Evolutionary conservation across 1,140 invertebrate species (phyloP).

Genomic region (Drosophila melanica): DNA sequence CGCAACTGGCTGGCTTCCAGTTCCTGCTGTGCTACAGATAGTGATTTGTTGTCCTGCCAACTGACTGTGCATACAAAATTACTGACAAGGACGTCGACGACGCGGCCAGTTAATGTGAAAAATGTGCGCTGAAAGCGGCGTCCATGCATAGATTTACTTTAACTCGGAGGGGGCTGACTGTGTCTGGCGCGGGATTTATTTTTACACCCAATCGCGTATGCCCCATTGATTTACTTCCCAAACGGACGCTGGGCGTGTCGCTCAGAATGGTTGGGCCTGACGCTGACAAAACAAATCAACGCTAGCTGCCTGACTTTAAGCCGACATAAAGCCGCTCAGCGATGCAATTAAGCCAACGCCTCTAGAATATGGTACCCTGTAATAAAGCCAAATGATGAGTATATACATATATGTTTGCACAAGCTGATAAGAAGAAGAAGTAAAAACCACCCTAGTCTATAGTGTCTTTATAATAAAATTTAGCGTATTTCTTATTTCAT

Average conservation of each 20-base stretch:
- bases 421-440: too few relatives aligned
- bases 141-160: constrained; percentile 73
- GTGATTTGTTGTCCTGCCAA: constrained; percentile 77
- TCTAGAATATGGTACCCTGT: constrained; percentile 23
- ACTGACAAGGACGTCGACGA: constrained; percentile 56
- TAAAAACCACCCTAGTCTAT: not conserved
- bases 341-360: constrained; percentile 74
- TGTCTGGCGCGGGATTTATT: constrained; percentile 45
- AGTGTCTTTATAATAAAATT: too few relatives aligned
- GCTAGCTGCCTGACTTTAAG: constrained; percentile 61
- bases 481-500: not conserved
- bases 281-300: constrained; percentile 64
- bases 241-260: constrained; percentile 17
- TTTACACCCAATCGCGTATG: constrained; percentile 49
- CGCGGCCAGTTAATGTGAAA: constrained; percentile 74
- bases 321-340: constrained; percentile 71
- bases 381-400: not conserved
- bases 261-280: not conserved
- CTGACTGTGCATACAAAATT: constrained; percentile 80
- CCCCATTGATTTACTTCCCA: constrained; percentile 67
- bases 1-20: not conserved
- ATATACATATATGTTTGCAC: not conserved
- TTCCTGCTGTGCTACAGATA: constrained; percentile 40
- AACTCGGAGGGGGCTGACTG: not conserved
- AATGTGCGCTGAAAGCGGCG: constrained; percentile 75